phyloP scores from a whole-genome alignment of 2,113 vertebrate genomes.

The Xiphophorus couchianus region DNA sequence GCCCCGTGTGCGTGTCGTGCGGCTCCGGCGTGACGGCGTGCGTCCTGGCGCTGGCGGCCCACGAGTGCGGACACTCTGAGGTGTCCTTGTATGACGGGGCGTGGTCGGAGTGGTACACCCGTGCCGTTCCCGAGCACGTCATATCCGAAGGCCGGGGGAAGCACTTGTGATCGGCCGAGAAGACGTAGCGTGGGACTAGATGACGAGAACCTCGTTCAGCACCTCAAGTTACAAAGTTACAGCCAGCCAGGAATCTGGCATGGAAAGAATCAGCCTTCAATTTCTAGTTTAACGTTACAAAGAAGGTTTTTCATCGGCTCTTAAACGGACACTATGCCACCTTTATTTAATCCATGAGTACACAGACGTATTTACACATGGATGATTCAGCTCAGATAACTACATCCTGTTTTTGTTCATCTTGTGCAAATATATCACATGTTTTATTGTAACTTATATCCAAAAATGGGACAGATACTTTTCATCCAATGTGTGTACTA shows the following conservation, averaged over 20 bases:
- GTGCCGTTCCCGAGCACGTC: constrained; percentile 84
- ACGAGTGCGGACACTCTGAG: constrained; percentile 84
- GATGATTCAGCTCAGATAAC: neutral
- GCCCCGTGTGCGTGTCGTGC: constrained; percentile 83
- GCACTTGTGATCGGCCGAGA: constrained; percentile 67
- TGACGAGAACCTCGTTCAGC: neutral
- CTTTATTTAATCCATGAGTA: neutral
- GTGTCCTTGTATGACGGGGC: constrained; percentile 88
- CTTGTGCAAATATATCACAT: no score
- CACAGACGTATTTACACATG: neutral
- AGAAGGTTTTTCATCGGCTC: neutral
- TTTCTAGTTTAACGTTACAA: neutral
- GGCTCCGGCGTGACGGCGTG: constrained; percentile 90
- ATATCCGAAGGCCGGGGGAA: constrained; percentile 89
- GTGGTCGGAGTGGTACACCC: constrained; percentile 93
- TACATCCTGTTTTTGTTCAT: neutral
- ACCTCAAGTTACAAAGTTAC: neutral
- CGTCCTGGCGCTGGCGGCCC: constrained; percentile 85
- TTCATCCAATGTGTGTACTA: neutral
- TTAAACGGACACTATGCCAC: neutral
- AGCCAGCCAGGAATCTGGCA: neutral
- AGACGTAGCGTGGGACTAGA: neutral
- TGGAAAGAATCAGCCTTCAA: neutral
- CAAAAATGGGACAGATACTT: neutral
- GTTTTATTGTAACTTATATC: neutral